These are phyloP conservation scores for Xestia sexstrigata DNA, from an alignment of 2,888 invertebrate genomes.

Conservation along the genomic window DNA sequence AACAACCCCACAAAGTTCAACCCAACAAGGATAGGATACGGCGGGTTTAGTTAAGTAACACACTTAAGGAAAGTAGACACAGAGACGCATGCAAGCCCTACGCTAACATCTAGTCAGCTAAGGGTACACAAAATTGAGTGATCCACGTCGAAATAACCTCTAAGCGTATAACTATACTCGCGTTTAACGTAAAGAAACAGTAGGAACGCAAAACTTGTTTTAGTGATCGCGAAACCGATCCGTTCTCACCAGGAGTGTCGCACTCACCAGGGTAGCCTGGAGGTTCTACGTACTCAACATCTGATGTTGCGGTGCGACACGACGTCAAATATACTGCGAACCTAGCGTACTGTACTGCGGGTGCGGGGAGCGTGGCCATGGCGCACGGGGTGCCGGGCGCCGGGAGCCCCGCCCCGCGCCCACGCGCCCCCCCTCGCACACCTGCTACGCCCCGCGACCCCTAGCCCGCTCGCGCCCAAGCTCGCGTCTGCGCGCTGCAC, in stretches of 20 bases:
- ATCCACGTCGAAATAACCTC: conserved; percentile 79
- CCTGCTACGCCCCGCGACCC: conserved; percentile 27
- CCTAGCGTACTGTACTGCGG: conserved; percentile 74
- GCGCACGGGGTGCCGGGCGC: conserved; percentile 58
- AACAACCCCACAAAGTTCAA: conserved; percentile 74
- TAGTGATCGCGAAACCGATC: conserved; percentile 69
- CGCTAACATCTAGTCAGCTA: conserved; percentile 85
- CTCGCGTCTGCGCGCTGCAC: conserved; percentile 74
- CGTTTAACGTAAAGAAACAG: conserved; percentile 72
- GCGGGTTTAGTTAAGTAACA: conserved; percentile 77
- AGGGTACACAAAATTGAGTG: conserved; percentile 75
- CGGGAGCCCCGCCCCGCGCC: conserved; percentile 65
- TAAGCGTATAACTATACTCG: conserved; percentile 81
- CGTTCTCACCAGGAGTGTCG: conserved; percentile 56
- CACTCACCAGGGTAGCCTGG: conserved; percentile 82
- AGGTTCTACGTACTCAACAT: conserved; percentile 76
- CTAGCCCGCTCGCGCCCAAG: conserved; percentile 9
- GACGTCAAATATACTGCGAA: conserved; percentile 73
- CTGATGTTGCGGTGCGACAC: conserved; percentile 68
- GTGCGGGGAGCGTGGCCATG: conserved; percentile 64
- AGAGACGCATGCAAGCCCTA: conserved; percentile 88
- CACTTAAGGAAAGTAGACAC: conserved; percentile 83
- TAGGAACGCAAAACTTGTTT: conserved; percentile 66
- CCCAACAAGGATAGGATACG: conserved; percentile 77
- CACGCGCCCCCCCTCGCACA: conserved; percentile 62